Evolutionary conservation across 2,113 vertebrate genomes (phyloP).

Genomic region (Pteruthius melanotis): DNA sequence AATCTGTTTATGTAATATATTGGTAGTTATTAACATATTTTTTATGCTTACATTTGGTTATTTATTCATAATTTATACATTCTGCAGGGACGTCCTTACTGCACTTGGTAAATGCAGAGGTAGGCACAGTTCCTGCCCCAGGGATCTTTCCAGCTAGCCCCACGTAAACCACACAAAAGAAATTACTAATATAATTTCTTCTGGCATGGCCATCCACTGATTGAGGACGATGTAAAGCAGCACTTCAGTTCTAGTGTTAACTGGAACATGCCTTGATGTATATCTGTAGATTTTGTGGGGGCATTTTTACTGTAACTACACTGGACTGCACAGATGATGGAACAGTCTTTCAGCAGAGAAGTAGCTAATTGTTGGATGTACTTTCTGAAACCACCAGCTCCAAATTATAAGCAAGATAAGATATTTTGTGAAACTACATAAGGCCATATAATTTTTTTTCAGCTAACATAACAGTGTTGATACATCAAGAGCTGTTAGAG

Average conservation of each 20-base stretch:
- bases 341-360: background rate
- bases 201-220: background rate
- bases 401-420: background rate
- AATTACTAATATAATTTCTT: background rate
- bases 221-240: background rate
- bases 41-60: background rate
- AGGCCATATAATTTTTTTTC: background rate
- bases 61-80: background rate
- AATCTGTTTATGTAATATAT: background rate
- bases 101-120: background rate
- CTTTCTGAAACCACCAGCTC: background rate
- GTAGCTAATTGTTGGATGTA: background rate
- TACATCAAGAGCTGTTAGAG: background rate
- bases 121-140: fast-evolving
- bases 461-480: background rate
- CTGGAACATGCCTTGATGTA: background rate
- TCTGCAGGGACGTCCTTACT: background rate
- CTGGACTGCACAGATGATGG: background rate
- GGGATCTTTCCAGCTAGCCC: background rate
- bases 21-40: background rate
- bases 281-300: background rate
- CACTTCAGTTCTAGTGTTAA: background rate
- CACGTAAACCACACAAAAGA: background rate
- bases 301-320: background rate
- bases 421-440: background rate